Conservation (phyloP, 2,888 invertebrate genomes). For the Beris chalybata region DNA sequence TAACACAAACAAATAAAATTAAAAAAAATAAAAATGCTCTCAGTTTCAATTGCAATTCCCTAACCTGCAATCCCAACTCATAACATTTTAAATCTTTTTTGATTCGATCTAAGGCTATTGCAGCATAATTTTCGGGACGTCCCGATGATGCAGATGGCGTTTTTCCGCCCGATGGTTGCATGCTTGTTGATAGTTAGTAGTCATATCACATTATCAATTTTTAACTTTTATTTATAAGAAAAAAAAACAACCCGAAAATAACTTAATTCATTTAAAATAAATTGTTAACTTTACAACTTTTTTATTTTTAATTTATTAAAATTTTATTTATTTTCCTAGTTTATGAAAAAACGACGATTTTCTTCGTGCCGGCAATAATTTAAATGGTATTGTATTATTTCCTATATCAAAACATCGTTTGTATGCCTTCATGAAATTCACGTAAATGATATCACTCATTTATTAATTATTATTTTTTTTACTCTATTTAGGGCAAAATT, state of each 20-base stretch:
- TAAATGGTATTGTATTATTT: too few relatives aligned
- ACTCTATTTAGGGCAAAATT: too few relatives aligned
- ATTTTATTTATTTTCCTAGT: too few relatives aligned
- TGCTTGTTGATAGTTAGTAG: conserved; percentile 53
- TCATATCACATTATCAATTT: conserved; percentile 52
- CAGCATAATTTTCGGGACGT: conserved; percentile 57
- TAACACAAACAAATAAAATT: conserved; percentile 27
- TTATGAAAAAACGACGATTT: too few relatives aligned
- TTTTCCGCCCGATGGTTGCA: conserved; percentile 59
- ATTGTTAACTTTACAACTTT: not conserved
- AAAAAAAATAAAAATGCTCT: not conserved
- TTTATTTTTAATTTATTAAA: conserved; percentile 6
- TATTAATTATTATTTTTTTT: too few relatives aligned
- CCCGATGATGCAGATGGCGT: conserved; percentile 45
- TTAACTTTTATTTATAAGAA: conserved; percentile 12
- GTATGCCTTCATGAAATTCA: too few relatives aligned
- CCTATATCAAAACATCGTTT: too few relatives aligned
- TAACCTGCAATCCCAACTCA: conserved; percentile 48
- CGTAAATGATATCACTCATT: too few relatives aligned
- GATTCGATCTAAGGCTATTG: conserved; percentile 56
- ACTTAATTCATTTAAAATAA: not conserved
- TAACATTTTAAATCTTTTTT: conserved; percentile 56
- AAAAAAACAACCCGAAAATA: not conserved
- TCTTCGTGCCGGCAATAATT: too few relatives aligned
- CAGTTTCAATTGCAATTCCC: not conserved